Evolutionary conservation across 2,888 invertebrate species (phyloP).

Genomic region (Ochropleura plecta): DNA sequence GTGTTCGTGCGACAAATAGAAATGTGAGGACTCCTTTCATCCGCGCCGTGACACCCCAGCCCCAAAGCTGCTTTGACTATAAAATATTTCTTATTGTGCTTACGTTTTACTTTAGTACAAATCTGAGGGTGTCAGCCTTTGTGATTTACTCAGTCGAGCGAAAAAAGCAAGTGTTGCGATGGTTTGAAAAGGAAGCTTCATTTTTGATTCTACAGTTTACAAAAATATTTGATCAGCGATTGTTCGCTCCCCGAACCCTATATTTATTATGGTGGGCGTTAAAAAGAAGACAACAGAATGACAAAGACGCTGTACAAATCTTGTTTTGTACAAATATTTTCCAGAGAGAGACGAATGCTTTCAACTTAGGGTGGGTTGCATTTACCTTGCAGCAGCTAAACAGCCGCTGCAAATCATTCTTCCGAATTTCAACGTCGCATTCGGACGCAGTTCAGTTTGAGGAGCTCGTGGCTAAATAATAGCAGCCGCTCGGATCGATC

Average conservation of each 20-base stretch:
- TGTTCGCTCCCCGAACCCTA: conserved; percentile 7
- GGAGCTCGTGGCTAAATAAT: too few relatives aligned
- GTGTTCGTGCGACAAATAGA: conserved; percentile 73
- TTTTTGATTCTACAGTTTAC: conserved; percentile 26
- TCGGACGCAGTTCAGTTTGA: conserved; percentile 44
- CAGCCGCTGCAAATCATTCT: conserved; percentile 36
- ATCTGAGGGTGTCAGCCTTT: conserved; percentile 71
- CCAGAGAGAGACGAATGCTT: conserved; percentile 37
- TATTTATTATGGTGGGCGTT: conserved; percentile 14
- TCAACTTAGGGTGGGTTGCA: conserved; percentile 28
- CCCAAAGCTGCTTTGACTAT: conserved; percentile 73
- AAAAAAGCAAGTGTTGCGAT: conserved; percentile 66
- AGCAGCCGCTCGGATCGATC: too few relatives aligned
- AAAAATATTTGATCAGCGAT: conserved; percentile 3
- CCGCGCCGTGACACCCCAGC: conserved; percentile 63
- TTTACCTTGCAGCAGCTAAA: conserved; percentile 39
- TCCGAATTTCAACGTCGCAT: conserved; percentile 42
- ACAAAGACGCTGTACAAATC: conserved; percentile 14
- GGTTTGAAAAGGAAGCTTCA: conserved; percentile 45
- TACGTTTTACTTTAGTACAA: conserved; percentile 68
- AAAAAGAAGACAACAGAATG: not conserved
- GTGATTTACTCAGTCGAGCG: conserved; percentile 67
- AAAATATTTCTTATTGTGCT: conserved; percentile 78
- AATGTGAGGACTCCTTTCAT: conserved; percentile 71
- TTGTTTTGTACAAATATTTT: conserved; percentile 32